Evolutionary conservation across 2,113 vertebrate genomes (phyloP), one percentile per base, ranked within the genome.

Genomic region (Rhagologus leucostigma): DNA sequence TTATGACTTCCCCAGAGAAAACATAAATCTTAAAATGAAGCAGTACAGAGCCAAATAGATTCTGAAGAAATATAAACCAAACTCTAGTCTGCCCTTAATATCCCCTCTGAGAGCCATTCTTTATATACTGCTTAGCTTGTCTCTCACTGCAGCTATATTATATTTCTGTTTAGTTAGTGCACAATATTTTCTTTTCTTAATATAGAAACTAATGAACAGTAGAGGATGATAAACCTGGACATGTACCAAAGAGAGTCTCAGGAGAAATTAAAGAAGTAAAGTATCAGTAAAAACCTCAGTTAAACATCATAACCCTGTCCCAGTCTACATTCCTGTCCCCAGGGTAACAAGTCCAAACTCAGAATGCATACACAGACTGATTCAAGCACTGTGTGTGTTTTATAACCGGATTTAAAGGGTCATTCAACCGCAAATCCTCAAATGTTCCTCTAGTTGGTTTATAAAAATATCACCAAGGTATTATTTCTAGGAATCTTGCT

Each of bases 51-150:
- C 16, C 90, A 93, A 93, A 90, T 5, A 81, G 86, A 76, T 92
- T 92, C 89, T 82, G 83, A 93, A 93, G 81, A 95, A 96, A 90
- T 93, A 95, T 78, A 96, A 97, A 85, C 77, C 90, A 91, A 73
- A 94, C 56, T 91, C 59, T 88, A 26, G 53, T 78, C 49, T 91
- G 30, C 32, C 65, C 44, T 88, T 96, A 88, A 95, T 88, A 85
- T 79, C 39, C 46, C 89, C 79, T 63, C 23, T 76, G 94, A 96
- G 93, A 93, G 57, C 35, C 47, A 82, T 96, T 84, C 60, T 93
- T 97, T 77, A 93, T 53, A 30, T 30, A 55, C 27, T 41, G 16
- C 76, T 92, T 95, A 84, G 32, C 57, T 74, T 89, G 24, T 17
- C 22, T 93, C 20, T 57, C 3, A 7, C 37, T 80, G 11, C 32